These are phyloP conservation scores for Phortica variegata DNA, from an alignment of 1,140 invertebrate species.

Conservation along the genomic window DNA sequence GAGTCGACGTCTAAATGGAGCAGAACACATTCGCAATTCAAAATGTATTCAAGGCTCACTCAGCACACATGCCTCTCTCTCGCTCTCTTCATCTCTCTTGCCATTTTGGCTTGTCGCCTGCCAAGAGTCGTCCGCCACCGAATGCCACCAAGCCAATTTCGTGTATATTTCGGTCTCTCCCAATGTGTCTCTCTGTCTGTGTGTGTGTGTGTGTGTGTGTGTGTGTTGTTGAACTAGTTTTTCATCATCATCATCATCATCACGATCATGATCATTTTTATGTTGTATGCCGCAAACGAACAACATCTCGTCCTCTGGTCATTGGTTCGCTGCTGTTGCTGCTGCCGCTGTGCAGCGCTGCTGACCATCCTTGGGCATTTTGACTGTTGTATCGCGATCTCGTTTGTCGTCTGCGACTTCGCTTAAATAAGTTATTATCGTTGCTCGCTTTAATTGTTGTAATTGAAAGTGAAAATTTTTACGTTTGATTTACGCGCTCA, in stretches of 20 bases:
- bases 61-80: too few relatives aligned
- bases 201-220: too few relatives aligned
- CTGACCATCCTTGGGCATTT: constrained; percentile 16
- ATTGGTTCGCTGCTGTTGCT: constrained; percentile 13
- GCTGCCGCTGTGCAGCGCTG: constrained; percentile 1
- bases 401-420: constrained; percentile 11
- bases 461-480: constrained; percentile 55
- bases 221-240: constrained; percentile 44
- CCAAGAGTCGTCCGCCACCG: too few relatives aligned
- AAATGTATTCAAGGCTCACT: too few relatives aligned
- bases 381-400: constrained; percentile 1
- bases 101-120: too few relatives aligned
- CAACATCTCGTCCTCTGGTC: constrained; percentile 16
- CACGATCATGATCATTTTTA: constrained; percentile 5
- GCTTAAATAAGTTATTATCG: constrained; percentile 54
- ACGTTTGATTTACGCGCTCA: constrained; percentile 51
- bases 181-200: too few relatives aligned
- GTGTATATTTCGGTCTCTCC: too few relatives aligned
- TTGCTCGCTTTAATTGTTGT: constrained; percentile 53
- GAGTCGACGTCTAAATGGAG: too few relatives aligned
- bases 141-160: too few relatives aligned
- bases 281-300: too few relatives aligned
- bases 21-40: too few relatives aligned
- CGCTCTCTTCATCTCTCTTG: too few relatives aligned
- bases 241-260: constrained; percentile 19